Conservation (phyloP, 2,113 vertebrate genomes). For the Laticauda laticaudata region DNA sequence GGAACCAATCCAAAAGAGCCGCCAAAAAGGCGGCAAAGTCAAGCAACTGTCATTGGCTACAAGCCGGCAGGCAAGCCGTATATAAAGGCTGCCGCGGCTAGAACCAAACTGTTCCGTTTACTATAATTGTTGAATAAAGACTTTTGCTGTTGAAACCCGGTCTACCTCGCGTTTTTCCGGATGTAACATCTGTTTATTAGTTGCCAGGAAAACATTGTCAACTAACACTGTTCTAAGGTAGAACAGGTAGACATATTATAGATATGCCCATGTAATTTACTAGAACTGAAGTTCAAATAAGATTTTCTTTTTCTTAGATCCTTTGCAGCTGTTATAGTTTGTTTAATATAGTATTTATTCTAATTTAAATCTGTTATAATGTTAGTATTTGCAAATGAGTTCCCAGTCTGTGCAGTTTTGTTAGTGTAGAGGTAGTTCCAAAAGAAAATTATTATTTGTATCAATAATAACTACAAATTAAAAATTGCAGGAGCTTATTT, state of each 20-base stretch:
- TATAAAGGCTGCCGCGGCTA: no score
- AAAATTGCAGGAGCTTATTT: not conserved
- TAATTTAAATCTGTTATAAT: not conserved
- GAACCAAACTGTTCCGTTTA: no score
- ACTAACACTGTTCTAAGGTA: not conserved
- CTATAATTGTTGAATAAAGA: no score
- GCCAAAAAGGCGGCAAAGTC: no score
- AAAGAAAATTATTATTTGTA: not conserved
- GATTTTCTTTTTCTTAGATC: not conserved
- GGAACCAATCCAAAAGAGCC: no score
- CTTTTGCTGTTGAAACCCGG: no score
- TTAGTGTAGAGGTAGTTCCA: no score
- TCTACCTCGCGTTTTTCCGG: no score
- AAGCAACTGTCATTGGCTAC: no score
- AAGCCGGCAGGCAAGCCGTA: no score
- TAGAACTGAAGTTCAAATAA: not conserved
- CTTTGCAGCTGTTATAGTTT: not conserved
- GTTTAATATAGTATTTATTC: not conserved
- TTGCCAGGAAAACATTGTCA: not conserved
- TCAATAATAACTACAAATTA: not conserved
- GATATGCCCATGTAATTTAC: not conserved
- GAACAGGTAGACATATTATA: not conserved
- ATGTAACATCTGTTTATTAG: not conserved
- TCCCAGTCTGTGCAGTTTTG: not conserved
- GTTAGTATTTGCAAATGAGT: not conserved